phyloP scores from a whole-genome alignment of 2,797 vertebrate species.

The Diceros bicornis region DNA sequence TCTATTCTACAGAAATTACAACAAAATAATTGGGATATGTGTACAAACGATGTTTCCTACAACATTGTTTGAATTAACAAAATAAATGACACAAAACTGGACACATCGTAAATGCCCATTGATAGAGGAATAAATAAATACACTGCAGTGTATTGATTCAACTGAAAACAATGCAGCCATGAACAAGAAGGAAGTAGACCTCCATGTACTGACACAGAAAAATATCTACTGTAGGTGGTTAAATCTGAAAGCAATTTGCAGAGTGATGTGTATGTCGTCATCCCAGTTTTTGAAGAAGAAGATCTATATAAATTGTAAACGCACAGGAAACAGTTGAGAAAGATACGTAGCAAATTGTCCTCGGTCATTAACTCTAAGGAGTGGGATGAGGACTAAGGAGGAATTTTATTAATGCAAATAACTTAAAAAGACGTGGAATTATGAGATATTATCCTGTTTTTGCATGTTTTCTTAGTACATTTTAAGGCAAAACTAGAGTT shows the following conservation, averaged over 20 bases:
- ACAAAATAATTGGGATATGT: neutral
- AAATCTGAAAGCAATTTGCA: conserved; percentile 15
- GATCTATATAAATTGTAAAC: neutral
- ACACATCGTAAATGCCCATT: neutral
- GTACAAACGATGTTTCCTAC: neutral
- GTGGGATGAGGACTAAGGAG: neutral
- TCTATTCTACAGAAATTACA: neutral
- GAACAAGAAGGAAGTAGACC: neutral
- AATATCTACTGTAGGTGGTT: neutral
- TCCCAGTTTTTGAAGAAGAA: neutral
- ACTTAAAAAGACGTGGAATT: neutral
- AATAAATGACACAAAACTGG: neutral
- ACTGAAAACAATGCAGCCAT: neutral
- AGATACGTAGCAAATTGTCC: neutral
- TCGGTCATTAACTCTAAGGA: neutral
- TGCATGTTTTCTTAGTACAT: neutral
- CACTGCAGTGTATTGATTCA: neutral
- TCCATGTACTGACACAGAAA: neutral
- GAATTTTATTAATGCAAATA: neutral
- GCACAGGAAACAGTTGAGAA: neutral
- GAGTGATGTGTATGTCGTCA: neutral
- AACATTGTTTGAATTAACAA: neutral
- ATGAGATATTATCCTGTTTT: neutral
- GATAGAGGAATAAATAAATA: neutral
- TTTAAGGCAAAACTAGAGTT: conserved; percentile 30